These are phyloP conservation scores for Drosophila prosaltans DNA, from an alignment of 1,140 invertebrate genomes.

Conservation along the genomic window DNA sequence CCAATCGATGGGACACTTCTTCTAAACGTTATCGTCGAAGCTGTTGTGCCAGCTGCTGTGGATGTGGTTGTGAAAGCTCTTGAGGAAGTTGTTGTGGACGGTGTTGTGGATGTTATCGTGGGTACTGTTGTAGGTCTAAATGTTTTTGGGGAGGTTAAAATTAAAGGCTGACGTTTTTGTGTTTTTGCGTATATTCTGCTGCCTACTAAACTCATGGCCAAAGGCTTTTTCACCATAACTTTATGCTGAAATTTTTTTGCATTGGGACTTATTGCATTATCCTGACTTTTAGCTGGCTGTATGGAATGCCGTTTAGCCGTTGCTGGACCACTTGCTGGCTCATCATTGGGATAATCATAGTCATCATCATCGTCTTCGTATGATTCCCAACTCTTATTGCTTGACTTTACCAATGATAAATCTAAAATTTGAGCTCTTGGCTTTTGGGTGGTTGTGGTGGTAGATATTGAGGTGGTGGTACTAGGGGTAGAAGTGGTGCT, in stretches of 20 bases:
- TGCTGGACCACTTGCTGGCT: not conserved
- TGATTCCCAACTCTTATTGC: conserved; percentile 38
- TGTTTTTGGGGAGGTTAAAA: conserved; percentile 20
- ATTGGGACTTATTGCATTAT: not conserved
- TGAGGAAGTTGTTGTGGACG: not conserved
- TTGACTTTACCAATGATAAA: not conserved
- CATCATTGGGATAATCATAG: conserved; percentile 47
- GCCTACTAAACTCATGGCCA: not conserved
- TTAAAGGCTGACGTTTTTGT: conserved; percentile 6
- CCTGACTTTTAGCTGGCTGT: not conserved
- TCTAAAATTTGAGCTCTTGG: not conserved
- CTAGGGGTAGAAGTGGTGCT: not conserved
- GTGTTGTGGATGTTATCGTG: not conserved
- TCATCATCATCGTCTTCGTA: conserved; percentile 57
- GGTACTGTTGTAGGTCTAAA: not conserved
- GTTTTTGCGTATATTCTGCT: not conserved
- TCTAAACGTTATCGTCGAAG: too few species aligned
- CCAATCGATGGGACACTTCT: not conserved
- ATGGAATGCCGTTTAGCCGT: not conserved
- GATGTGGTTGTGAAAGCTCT: not conserved
- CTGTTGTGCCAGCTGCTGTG: conserved; percentile 2
- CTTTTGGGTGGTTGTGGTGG: not conserved
- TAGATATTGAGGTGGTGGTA: not conserved
- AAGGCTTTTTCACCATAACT: not conserved
- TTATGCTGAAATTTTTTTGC: not conserved